Evolutionary conservation across 2,888 invertebrate species (phyloP).

Genomic region (Scaptomyza flava): DNA sequence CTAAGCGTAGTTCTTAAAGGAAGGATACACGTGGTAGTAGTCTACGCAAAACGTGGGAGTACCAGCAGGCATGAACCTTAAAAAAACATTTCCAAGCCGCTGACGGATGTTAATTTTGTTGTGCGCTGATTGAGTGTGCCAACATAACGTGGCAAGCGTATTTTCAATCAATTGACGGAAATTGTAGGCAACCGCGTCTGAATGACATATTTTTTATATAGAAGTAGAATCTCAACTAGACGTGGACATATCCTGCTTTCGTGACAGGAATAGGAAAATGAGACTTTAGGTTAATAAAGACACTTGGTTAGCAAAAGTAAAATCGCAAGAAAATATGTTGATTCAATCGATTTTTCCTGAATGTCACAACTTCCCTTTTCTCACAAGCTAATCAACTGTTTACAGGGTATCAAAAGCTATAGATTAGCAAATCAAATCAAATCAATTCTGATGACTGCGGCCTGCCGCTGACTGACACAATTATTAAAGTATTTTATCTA

Average conservation of each 20-base stretch:
- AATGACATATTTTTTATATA: constrained; percentile 19
- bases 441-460: constrained; percentile 44
- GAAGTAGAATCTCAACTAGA: constrained; percentile 1
- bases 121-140: constrained; percentile 40
- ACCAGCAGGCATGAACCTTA: neutral
- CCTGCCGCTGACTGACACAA: constrained; percentile 55
- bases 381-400: too few relatives aligned
- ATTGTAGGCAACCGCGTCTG: constrained; percentile 11
- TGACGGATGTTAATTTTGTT: constrained; percentile 32
- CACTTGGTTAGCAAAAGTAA: too few relatives aligned
- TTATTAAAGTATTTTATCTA: constrained; percentile 43
- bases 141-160: constrained; percentile 12
- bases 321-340: too few relatives aligned
- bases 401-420: constrained; percentile 39
- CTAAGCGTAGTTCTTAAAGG: constrained; percentile 15
- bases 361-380: too few relatives aligned
- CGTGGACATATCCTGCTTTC: neutral
- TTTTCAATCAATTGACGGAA: constrained; percentile 32
- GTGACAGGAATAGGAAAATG: too few relatives aligned
- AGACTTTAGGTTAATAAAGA: too few relatives aligned
- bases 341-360: too few relatives aligned
- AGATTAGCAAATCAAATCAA: constrained; percentile 73
- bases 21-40: neutral
- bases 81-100: constrained; percentile 21
- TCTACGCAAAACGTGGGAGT: neutral